Conservation (phyloP, 1,140 invertebrate genomes). For the Nephotettix cincticeps region DNA sequence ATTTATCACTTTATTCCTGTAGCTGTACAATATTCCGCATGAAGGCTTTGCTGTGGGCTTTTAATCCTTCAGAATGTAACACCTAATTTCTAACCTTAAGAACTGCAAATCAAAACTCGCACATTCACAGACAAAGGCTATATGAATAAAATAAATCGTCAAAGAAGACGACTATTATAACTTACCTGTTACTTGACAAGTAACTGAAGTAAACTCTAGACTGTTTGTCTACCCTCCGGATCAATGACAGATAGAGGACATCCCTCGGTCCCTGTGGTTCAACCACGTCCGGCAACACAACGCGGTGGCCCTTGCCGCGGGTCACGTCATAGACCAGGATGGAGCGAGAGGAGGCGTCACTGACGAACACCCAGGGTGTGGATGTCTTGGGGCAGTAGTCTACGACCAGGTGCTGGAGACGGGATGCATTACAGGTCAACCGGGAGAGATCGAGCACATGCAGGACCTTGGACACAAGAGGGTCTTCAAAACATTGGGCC, state of each 20-base stretch:
- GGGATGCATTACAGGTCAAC: constrained; percentile 50
- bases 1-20: no score
- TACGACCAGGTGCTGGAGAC: constrained; percentile 62
- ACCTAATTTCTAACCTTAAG: no score
- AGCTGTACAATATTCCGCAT: no score
- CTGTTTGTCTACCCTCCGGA: constrained; percentile 50
- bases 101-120: no score
- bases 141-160: no score
- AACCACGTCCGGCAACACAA: constrained; percentile 46
- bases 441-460: constrained; percentile 53
- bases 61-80: no score
- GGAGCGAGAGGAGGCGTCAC: constrained; percentile 59
- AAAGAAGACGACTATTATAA: no score
- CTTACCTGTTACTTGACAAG: constrained; percentile 49
- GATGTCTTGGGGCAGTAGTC: constrained; percentile 53
- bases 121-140: no score
- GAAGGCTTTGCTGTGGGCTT: no score
- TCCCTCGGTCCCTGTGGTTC: constrained; percentile 47
- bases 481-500: no score
- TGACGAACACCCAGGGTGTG: constrained; percentile 53
- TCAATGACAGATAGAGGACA: constrained; percentile 57
- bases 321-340: constrained; percentile 63
- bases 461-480: no score
- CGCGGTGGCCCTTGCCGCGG: constrained; percentile 49
- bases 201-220: constrained; percentile 60